phyloP scores from a whole-genome alignment of 2,113 vertebrate genomes.

The Lethenteron reissneri region DNA sequence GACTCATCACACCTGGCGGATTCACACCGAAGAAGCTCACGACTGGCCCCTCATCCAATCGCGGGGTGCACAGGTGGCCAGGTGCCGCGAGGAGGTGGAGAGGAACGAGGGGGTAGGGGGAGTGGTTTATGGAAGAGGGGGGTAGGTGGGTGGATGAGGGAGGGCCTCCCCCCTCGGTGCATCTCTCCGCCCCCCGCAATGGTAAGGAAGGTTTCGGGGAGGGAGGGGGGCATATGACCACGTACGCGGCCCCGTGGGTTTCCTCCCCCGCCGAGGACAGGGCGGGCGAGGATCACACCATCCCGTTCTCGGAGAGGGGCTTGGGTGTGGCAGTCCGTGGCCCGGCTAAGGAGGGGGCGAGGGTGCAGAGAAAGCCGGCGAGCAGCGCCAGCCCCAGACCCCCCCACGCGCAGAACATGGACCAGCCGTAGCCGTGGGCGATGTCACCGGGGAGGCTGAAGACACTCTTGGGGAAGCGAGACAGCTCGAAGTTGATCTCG shows the following conservation, averaged over 20 bases:
- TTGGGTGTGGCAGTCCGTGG: slow-evolving; percentile 84
- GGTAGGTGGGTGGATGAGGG: too few species aligned
- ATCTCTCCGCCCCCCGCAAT: background rate
- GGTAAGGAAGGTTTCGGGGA: background rate
- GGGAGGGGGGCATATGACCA: background rate
- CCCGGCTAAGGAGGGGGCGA: slow-evolving; percentile 81
- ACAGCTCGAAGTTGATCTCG: slow-evolving; percentile 92
- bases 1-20: too few species aligned
- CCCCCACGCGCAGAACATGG: slow-evolving; percentile 96
- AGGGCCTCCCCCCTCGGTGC: background rate
- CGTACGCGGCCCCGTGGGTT: background rate
- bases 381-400: slow-evolving; percentile 83
- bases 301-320: slow-evolving; percentile 82
- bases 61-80: too few species aligned
- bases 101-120: too few species aligned
- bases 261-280: background rate
- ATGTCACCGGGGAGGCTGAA: slow-evolving; percentile 81
- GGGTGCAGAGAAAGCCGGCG: slow-evolving; percentile 89
- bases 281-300: slow-evolving; percentile 30
- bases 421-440: slow-evolving; percentile 92
- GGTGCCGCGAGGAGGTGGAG: too few species aligned
- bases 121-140: too few species aligned
- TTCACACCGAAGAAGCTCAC: too few species aligned
- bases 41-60: too few species aligned
- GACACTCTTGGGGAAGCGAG: slow-evolving; percentile 71